Evolutionary conservation across 92 coral and sea anemone genomes (phyloP), one percentile per base, ranked within the genome.

Genomic region (Palythoa grandis): DNA sequence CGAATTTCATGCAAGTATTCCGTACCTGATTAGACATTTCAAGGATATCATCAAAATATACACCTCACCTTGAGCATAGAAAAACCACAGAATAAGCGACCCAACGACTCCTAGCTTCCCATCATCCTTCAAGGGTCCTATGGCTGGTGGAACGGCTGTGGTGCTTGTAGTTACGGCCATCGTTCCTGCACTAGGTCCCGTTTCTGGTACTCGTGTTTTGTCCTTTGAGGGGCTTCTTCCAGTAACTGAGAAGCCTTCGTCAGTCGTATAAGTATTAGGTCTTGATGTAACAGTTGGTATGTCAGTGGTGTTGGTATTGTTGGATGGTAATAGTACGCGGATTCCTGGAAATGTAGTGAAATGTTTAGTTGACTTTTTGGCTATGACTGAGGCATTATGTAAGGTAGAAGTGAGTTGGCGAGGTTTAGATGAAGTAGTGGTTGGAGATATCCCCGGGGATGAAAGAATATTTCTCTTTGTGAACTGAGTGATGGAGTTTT

Each of bases 221-320:
- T 67, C 73, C 43, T 65, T 68, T 14, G 43, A n/a, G 73, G 85
- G 39, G 48, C 74, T 70, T 40, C 47, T 40, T 20, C 85, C 53
- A 7, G 66, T 19, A 54, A 25, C 5, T 50, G 68, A 54, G 69
- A 50, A 2, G 15, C 68, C 23, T 60, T 54, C 37, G 83, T 78
- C 37, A 58, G 71, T 58, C 35, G 74, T 58, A 35, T 7, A 19
- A 24, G 72, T 23, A 24, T 20, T 66, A n/a, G 60, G 74, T 65
- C 43, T 43, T 17, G 85, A 67, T 66, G 74, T 80, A 48, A 43
- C 61, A 80, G 74, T 80, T 66, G 85, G 61, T 65, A 11, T 66
- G 85, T 80, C 85, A 80, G 85, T 80, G 61, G 10, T 67, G 85
- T 80, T 80, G 74, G 85, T 65, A 22, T 80, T 80, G 74, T 80